Evolutionary conservation across 1,140 invertebrate species (phyloP).

Genomic region (Papilio dardanus): DNA sequence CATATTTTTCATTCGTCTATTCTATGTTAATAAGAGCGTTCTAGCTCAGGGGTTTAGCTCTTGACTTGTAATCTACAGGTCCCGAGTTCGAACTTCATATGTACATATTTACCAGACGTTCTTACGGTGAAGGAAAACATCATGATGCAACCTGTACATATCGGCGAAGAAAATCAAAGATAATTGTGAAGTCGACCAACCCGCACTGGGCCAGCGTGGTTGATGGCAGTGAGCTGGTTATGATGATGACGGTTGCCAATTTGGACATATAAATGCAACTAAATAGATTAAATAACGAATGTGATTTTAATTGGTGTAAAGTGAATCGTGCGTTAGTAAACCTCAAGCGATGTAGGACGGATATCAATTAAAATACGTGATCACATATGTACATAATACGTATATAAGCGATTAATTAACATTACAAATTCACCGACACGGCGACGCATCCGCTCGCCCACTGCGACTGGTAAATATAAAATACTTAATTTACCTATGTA

Average conservation of each 20-base stretch:
- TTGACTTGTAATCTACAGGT: no score
- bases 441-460: conserved; percentile 25
- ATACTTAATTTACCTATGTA: background rate
- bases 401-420: conserved; percentile 26
- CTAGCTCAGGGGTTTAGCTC: no score
- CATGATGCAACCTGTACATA: no score
- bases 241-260: no score
- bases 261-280: background rate
- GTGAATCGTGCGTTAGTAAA: conserved; percentile 3
- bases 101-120: no score
- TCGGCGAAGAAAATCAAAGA: no score
- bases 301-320: conserved; percentile 3
- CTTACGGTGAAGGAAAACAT: no score
- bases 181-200: no score
- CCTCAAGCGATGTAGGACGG: background rate
- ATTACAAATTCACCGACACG: conserved; percentile 23
- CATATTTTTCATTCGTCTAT: background rate
- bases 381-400: conserved; percentile 10
- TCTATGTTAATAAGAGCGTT: no score
- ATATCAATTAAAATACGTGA: conserved; percentile 22
- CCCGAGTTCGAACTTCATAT: no score
- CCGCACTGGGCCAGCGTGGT: no score
- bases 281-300: conserved; percentile 3
- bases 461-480: background rate
- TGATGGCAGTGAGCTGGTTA: no score